phyloP scores from a whole-genome alignment of 2,888 invertebrate genomes.

The Xanthia togata region DNA sequence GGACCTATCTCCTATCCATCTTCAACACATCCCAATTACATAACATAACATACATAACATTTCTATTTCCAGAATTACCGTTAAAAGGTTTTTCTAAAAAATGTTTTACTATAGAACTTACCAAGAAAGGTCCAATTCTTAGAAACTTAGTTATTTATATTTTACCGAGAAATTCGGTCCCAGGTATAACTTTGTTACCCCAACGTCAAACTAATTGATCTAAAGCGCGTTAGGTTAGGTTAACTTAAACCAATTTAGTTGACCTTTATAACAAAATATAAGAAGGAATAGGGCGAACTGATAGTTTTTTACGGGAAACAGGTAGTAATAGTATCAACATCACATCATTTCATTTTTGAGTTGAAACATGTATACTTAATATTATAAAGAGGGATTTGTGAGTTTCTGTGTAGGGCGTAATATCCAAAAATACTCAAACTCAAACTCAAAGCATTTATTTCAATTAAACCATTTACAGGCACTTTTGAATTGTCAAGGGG shows the following conservation, averaged over 20 bases:
- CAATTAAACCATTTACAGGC: no score
- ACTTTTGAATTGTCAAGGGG: no score
- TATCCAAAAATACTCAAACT: no score
- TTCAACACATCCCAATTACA: neutral
- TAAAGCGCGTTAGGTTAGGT: conserved; percentile 32
- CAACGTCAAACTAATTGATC: conserved; percentile 32
- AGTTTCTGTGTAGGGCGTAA: no score
- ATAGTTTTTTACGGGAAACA: neutral
- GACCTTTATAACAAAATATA: conserved; percentile 7
- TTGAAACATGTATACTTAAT: neutral
- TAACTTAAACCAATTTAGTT: conserved; percentile 30
- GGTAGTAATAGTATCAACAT: neutral
- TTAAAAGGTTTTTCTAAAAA: neutral
- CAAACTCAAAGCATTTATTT: no score
- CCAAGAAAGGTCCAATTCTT: neutral
- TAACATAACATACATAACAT: no score
- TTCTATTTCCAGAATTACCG: neutral
- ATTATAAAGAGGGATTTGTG: no score
- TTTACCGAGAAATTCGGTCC: conserved; percentile 17
- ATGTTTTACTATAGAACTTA: neutral
- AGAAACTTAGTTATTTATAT: conserved; percentile 20
- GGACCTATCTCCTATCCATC: no score
- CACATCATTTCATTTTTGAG: neutral
- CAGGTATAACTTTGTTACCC: conserved; percentile 28
- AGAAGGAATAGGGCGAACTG: neutral